These are phyloP conservation scores for Poliocrania exsul DNA, from an alignment of 2,797 vertebrate genomes.

Conservation along the genomic window DNA sequence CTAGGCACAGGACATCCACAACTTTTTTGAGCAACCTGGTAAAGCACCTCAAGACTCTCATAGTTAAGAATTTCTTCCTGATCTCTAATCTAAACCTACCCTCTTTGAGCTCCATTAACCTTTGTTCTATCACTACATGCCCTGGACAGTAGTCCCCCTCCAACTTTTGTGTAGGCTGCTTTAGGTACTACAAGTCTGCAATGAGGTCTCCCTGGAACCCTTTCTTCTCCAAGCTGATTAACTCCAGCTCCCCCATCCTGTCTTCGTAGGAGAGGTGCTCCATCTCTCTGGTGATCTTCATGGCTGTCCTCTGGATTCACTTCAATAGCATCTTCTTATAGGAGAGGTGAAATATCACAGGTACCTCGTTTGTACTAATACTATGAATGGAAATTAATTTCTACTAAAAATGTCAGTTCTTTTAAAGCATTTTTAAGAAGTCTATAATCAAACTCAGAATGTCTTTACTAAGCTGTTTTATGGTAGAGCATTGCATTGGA, in stretches of 20 bases:
- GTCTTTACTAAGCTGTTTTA: slow-evolving; percentile 80
- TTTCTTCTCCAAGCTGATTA: background rate
- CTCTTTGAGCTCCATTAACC: background rate
- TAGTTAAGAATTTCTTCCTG: background rate
- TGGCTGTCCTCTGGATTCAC: background rate
- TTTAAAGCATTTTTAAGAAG: slow-evolving; percentile 73
- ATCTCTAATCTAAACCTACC: background rate
- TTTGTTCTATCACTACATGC: background rate
- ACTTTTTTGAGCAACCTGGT: rapidly evolving
- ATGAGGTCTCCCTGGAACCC: rapidly evolving
- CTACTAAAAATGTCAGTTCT: slow-evolving; percentile 73
- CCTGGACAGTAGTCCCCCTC: background rate
- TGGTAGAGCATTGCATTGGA: slow-evolving; percentile 71
- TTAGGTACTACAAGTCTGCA: background rate
- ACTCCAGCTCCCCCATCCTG: background rate
- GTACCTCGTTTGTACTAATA: slow-evolving; percentile 60
- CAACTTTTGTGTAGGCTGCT: background rate
- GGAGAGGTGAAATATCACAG: slow-evolving; percentile 46
- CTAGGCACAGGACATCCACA: background rate
- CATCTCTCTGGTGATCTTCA: background rate
- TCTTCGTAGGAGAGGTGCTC: background rate
- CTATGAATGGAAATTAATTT: slow-evolving; percentile 72
- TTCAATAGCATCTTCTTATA: background rate
- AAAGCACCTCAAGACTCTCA: background rate
- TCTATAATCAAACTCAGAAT: slow-evolving; percentile 75